Base-by-base conservation (phyloP, 2,888 invertebrate genomes). In the Eupelmus urozonus region DNA sequence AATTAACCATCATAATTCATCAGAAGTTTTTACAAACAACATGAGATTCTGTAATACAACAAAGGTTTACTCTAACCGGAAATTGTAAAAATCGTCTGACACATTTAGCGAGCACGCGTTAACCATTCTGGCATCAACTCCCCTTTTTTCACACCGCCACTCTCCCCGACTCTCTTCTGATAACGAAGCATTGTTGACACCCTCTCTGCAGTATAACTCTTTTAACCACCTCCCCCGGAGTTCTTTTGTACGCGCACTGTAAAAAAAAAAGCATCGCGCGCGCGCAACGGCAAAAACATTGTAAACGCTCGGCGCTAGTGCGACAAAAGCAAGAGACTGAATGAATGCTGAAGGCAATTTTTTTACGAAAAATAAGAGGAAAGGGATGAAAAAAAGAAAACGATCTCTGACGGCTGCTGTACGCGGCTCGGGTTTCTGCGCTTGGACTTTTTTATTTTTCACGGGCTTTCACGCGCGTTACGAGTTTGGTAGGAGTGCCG, bases 141-240 rank as follows among this genome's bases (percentile, higher is more conserved):
- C n/a, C n/a, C n/a, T n/a, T n/a, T n/a, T n/a, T n/a, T n/a, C n/a
- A n/a, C 29, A 13, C 20, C 23, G 4, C 51, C 16, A 0, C 34
- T 20, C 16, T 20, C n/a, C 1, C 20, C 23, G 2, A 34, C 23
- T 45, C 29, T 71, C n/a, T 71, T 20, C 27, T 40, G 63, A 57
- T 73, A 78, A 78, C 55, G 69, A 74, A 57, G 63, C 63, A 63
- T 78, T 63, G 69, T 78, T 34, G 34, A 57, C 53, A 40, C 20
- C 49, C 13, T 42, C n/a, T n/a, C n/a, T n/a, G n/a, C n/a, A n/a
- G 4, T 51, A 42, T 59, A 73, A 63, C 72, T 74, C 63, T 69
- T 69, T 74, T 60, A 67, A 67, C 60, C 45, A 25, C 13, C 9
- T 5, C n/a, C 66, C 55, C 57, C 5, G n/a, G 9, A 23, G 51